Evolutionary conservation across 1,140 invertebrate genomes (phyloP).

Genomic region (Drosophila arawakana): DNA sequence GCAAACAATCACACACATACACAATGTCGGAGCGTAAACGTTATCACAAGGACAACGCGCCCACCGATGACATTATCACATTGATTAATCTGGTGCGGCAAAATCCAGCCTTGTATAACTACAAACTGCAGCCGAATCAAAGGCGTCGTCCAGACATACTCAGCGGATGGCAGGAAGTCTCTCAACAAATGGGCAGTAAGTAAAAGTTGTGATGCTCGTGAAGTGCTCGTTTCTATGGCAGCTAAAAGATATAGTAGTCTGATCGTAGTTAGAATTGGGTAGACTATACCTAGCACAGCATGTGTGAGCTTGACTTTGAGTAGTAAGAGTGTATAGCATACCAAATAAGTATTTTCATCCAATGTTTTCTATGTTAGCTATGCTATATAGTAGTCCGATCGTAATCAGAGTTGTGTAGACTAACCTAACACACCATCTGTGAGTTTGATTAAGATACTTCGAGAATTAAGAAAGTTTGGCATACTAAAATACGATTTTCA

Average conservation of each 20-base stretch:
- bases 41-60: conserved; percentile 81
- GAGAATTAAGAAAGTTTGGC: no score
- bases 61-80: conserved; percentile 78
- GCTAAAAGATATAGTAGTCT: background rate
- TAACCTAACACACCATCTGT: no score
- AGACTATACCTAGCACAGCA: no score
- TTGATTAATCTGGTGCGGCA: conserved; percentile 79
- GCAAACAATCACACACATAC: background rate
- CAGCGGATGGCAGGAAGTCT: conserved; percentile 76
- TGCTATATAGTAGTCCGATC: no score
- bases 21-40: conserved; percentile 79
- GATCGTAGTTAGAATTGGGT: no score
- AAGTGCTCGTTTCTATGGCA: background rate
- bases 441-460: no score
- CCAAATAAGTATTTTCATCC: no score
- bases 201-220: conserved; percentile 1
- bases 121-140: conserved; percentile 79
- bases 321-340: no score
- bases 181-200: conserved; percentile 78
- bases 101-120: conserved; percentile 81
- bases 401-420: no score
- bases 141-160: conserved; percentile 73
- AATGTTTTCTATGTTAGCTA: no score
- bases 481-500: background rate
- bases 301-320: no score